phyloP scores from a whole-genome alignment of 2,888 invertebrate genomes.

The Netelia virgata region DNA sequence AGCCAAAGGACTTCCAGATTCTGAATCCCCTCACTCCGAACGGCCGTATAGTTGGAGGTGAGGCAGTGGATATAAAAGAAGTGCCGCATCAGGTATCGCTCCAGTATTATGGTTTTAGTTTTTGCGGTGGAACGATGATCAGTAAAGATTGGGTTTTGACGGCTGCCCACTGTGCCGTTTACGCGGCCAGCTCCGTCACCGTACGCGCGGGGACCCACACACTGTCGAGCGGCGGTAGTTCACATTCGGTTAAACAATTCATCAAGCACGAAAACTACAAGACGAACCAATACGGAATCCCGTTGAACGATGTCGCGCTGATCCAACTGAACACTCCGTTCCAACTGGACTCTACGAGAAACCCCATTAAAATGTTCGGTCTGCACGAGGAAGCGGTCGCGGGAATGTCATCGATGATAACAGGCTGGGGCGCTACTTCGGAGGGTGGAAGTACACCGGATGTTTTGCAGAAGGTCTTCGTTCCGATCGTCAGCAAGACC shows the following conservation, averaged over 20 bases:
- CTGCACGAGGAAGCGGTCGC: slow-evolving; percentile 73
- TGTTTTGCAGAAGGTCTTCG: slow-evolving; percentile 85
- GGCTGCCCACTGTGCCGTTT: no score
- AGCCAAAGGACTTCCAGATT: slow-evolving; percentile 84
- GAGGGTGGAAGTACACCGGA: slow-evolving; percentile 73
- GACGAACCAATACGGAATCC: slow-evolving; percentile 79
- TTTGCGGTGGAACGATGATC: slow-evolving; percentile 87
- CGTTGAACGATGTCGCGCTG: slow-evolving; percentile 86
- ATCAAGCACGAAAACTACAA: slow-evolving; percentile 86
- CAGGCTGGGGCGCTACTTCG: slow-evolving; percentile 75
- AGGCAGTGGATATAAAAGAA: slow-evolving; percentile 84
- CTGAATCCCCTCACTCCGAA: slow-evolving; percentile 82
- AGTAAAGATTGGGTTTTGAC: slow-evolving; percentile 86
- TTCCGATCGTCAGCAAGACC: slow-evolving; percentile 86
- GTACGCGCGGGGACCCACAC: slow-evolving; percentile 85
- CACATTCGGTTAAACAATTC: slow-evolving; percentile 85
- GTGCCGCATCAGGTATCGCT: slow-evolving; percentile 86
- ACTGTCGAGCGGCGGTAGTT: slow-evolving; percentile 85
- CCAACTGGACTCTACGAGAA: slow-evolving; percentile 84
- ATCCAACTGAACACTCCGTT: slow-evolving; percentile 85
- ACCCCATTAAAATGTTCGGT: slow-evolving; percentile 85
- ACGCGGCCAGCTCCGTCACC: slow-evolving; percentile 74
- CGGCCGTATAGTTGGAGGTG: slow-evolving; percentile 86
- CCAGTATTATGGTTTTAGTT: slow-evolving; percentile 84
- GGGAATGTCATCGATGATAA: slow-evolving; percentile 71